phyloP scores from a whole-genome alignment of 2,888 invertebrate genomes.

The Drosophila phalerata region DNA sequence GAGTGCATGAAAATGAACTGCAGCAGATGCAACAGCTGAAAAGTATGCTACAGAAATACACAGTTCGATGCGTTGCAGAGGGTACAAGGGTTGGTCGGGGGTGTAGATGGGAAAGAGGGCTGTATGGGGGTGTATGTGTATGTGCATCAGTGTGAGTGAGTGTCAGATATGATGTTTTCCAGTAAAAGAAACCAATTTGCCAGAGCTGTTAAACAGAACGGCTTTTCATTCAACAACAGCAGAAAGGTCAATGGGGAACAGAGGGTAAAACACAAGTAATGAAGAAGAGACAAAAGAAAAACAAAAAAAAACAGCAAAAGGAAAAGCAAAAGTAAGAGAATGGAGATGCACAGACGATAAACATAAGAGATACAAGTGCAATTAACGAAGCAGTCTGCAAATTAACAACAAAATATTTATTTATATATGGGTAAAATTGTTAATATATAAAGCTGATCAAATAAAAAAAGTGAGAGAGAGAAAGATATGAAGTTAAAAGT shows the following conservation, averaged over 20 bases:
- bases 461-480: background rate
- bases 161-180: slow-evolving; percentile 56
- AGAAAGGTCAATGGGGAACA: slow-evolving; percentile 48
- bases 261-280: slow-evolving; percentile 20
- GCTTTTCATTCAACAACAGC: slow-evolving; percentile 53
- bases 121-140: background rate
- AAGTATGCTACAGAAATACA: slow-evolving; percentile 61
- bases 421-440: background rate
- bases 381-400: slow-evolving; percentile 46
- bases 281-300: background rate
- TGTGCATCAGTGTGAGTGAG: slow-evolving; percentile 7
- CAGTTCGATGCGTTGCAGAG: slow-evolving; percentile 55
- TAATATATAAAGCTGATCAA: slow-evolving; percentile 6
- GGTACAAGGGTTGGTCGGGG: background rate
- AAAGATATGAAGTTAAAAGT: background rate
- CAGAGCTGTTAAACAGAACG: slow-evolving; percentile 66
- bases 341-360: slow-evolving; percentile 9
- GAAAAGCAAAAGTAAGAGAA: background rate
- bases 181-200: slow-evolving; percentile 77
- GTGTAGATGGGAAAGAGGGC: background rate
- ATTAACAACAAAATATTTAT: slow-evolving; percentile 36
- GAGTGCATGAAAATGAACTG: slow-evolving; percentile 71
- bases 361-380: slow-evolving; percentile 43
- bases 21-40: slow-evolving; percentile 38
- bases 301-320: background rate